These are phyloP conservation scores for Eupeodes luniger DNA, from an alignment of 2,888 invertebrate species.

Conservation along the genomic window DNA sequence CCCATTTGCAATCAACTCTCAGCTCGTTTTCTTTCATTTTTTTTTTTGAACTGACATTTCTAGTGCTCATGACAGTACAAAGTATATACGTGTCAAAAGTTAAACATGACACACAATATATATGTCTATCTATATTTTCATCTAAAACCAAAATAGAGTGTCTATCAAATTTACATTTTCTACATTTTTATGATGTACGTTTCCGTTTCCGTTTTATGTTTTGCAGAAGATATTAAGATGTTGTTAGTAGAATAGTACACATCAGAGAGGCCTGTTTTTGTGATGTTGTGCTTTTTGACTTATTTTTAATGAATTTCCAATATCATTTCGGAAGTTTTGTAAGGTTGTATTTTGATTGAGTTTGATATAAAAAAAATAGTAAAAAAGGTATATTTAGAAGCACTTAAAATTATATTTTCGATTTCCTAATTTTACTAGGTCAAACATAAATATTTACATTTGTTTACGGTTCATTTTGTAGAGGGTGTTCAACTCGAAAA, in stretches of 20 bases:
- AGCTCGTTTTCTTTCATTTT: not conserved
- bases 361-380: not conserved
- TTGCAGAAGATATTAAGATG: not conserved
- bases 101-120: constrained; percentile 17
- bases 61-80: constrained; percentile 28
- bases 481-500: no score
- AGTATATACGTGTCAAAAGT: constrained; percentile 47
- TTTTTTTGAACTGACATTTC: constrained; percentile 41
- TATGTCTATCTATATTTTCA: constrained; percentile 4
- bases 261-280: not conserved
- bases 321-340: constrained; percentile 19
- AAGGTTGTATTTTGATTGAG: not conserved
- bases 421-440: constrained; percentile 2
- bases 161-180: constrained; percentile 65
- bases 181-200: constrained; percentile 54
- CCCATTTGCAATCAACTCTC: constrained; percentile 5
- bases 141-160: constrained; percentile 43
- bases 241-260: not conserved
- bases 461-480: not conserved
- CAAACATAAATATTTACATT: constrained; percentile 10
- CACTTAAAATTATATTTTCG: constrained; percentile 2
- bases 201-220: constrained; percentile 53
- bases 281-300: not conserved
- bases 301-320: constrained; percentile 28
- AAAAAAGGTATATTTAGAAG: not conserved